Evolutionary conservation across 2,888 invertebrate species (phyloP), one percentile per base, ranked within the genome.

Genomic region (Stomorhina lunata): DNA sequence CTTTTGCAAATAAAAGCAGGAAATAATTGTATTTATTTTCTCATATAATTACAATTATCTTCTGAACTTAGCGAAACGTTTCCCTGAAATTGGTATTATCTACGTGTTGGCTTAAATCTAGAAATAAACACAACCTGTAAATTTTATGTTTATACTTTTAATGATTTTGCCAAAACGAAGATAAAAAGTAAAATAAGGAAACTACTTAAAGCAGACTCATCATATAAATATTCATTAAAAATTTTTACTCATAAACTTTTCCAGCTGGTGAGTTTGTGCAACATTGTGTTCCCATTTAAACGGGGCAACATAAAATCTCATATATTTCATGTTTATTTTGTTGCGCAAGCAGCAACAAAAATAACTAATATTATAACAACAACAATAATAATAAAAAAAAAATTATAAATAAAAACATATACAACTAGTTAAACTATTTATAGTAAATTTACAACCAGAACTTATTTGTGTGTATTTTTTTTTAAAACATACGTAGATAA

Each of bases 161-260:
- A 68, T 59, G 45, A 59, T 59, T 76, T 68, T 37, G 9, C 10
- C 37, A 57, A 43, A 37, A 61, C 17, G 17, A 2, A 0, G 7
- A 17, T 5, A 43, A 17, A 43, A 6, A 10, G 3, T 22, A 48
- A 22, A 48, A 12, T 50, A 50, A 50, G 0, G 15, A 61, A 37
- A 69, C 6, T 17, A 68, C 12, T 22, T 45, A 32, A 17, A 57
- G 10, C 10, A 37, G 34, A 59, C 2, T 50, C 34, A 59, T 43
- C 34, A 59, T 43, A 72, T 79, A 72, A 79, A 79, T 72, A 79
- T 79, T 79, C 79, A 79, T 79, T 79, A 79, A 72, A 66, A 72
- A 43, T 71, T n/a, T n/a, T 55, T 78, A 6, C 43, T 29, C 68
- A 50, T 77, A 53, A 69, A 69, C 61, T 69, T 63, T n/a, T n/a